Conservation (phyloP, 2,113 vertebrate species). For the Anolis carolinensis region DNA sequence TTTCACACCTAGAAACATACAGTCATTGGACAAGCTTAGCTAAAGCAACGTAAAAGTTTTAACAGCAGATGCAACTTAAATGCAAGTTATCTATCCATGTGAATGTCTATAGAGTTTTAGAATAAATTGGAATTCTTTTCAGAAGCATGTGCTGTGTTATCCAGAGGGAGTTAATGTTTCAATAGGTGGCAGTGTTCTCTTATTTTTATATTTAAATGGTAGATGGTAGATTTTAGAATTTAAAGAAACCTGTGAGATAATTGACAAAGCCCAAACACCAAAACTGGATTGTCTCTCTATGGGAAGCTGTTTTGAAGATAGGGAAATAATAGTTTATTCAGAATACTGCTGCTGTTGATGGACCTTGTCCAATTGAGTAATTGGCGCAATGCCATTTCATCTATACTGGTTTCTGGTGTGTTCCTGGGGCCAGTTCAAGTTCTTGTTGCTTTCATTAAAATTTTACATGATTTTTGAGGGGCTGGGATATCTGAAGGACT, state of each 20-base stretch:
- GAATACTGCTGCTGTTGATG: background rate
- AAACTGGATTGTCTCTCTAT: background rate
- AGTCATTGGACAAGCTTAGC: background rate
- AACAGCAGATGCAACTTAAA: background rate
- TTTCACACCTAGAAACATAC: background rate
- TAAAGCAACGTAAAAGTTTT: background rate
- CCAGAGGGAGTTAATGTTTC: slow-evolving; percentile 23
- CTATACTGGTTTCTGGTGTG: background rate
- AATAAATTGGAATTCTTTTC: background rate
- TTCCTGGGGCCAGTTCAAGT: background rate
- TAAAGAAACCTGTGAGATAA: background rate
- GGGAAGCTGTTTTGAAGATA: background rate
- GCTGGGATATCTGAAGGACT: background rate
- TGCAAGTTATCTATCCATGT: no score
- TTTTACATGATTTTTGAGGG: background rate
- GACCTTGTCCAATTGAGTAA: no score
- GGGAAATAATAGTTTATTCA: background rate
- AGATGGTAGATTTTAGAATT: fast-evolving
- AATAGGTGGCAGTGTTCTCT: slow-evolving; percentile 65
- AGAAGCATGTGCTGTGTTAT: background rate
- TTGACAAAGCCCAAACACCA: background rate
- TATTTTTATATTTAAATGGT: background rate
- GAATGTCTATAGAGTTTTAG: background rate
- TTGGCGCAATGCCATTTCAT: background rate
- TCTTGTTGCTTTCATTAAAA: background rate